Evolutionary conservation across 1,140 invertebrate genomes (phyloP).

Genomic region (Drosophila nigrodunni): DNA sequence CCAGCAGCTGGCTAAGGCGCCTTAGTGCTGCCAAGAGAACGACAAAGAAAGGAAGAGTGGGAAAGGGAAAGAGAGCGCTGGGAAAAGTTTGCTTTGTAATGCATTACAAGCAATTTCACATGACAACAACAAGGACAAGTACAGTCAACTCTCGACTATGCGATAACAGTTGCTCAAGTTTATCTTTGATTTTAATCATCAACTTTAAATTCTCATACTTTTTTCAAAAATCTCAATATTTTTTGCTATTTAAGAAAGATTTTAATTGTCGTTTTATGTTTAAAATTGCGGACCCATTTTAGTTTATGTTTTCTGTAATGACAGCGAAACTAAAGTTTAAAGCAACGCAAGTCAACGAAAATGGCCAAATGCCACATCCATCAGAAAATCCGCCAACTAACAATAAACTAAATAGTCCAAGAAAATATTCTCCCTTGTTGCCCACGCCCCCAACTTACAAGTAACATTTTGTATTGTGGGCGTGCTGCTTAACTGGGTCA

Average conservation of each 20-base stretch:
- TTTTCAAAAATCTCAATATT: too few species aligned
- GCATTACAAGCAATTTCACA: conserved; percentile 83
- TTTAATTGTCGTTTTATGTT: too few species aligned
- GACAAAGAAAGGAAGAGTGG: conserved; percentile 27
- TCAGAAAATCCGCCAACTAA: conserved; percentile 40
- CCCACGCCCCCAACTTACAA: neutral
- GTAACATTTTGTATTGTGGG: conserved; percentile 28
- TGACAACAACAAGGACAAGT: conserved; percentile 46
- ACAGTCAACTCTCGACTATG: neutral
- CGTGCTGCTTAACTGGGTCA: conserved; percentile 34
- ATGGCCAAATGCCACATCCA: conserved; percentile 46
- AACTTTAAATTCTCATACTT: too few species aligned
- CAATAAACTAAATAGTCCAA: conserved; percentile 45
- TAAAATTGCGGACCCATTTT: too few species aligned
- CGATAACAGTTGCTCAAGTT: too few species aligned
- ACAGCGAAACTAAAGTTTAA: conserved; percentile 49
- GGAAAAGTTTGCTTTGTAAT: conserved; percentile 75
- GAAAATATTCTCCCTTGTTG: conserved; percentile 15
- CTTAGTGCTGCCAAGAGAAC: conserved; percentile 22
- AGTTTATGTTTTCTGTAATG: neutral
- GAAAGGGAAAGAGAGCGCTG: conserved; percentile 6
- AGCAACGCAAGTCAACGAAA: conserved; percentile 60
- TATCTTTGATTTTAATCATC: too few species aligned
- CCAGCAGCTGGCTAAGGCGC: conserved; percentile 34
- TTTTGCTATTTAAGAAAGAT: too few species aligned